These are phyloP conservation scores for Acleris cristana DNA, from an alignment of 2,888 invertebrate species.

Conservation along the genomic window DNA sequence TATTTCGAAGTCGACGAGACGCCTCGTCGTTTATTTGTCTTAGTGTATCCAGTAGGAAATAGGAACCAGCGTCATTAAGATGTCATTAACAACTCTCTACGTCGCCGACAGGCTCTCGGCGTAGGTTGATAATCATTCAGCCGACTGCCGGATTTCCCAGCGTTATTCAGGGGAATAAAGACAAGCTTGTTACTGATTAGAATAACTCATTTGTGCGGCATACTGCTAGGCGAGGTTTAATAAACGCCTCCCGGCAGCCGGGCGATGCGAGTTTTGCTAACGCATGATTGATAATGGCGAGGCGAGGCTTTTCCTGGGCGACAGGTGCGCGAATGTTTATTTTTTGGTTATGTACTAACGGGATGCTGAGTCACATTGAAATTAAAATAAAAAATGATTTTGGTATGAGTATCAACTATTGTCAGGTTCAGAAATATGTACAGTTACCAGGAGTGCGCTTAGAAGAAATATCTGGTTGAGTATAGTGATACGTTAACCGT, in stretches of 20 bases:
- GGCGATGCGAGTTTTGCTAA: constrained; percentile 26
- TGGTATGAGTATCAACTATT: no score
- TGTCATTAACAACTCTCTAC: constrained; percentile 57
- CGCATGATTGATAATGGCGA: constrained; percentile 32
- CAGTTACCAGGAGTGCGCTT: no score
- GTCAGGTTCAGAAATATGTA: no score
- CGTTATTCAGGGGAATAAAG: constrained; percentile 30
- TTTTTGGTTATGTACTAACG: constrained; percentile 1
- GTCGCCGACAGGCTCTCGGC: constrained; percentile 53
- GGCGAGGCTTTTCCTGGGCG: constrained; percentile 13
- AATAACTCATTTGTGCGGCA: constrained; percentile 26
- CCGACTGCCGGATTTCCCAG: constrained; percentile 28
- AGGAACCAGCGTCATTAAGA: constrained; percentile 51
- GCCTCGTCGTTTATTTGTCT: constrained; percentile 20
- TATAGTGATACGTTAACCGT: no score
- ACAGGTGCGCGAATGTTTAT: constrained; percentile 11
- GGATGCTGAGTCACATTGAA: background rate
- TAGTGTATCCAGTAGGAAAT: constrained; percentile 40
- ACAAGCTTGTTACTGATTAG: constrained; percentile 30
- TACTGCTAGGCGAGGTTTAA: constrained; percentile 28
- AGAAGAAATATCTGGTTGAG: no score
- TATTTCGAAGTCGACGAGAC: constrained; percentile 18
- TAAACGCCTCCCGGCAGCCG: constrained; percentile 23
- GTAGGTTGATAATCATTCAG: constrained; percentile 47
- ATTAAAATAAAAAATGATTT: background rate